Base-by-base conservation (phyloP, 2,888 invertebrate genomes). In the Maniola hyperantus region DNA sequence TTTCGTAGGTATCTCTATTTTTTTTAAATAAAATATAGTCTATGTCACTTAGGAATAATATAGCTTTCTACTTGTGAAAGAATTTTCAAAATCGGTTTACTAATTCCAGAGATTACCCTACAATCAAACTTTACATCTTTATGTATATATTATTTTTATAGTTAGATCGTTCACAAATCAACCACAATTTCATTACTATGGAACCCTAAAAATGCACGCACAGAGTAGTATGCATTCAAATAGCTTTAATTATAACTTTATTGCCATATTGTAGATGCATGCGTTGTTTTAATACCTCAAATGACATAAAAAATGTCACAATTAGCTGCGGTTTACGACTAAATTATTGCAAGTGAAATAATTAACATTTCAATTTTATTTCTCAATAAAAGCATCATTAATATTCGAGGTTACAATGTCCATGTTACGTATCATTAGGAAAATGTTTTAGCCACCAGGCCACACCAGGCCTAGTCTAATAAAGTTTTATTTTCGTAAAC, bases 221-320 rank as follows among this genome's bases (percentile, higher is more conserved):
- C 8, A 39, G 15, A 48, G 18, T 18, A 15, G 15, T 18, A 18
- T 7, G 20, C 13, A 26, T 59, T 33, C 46, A 20, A 51, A 51
- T 48, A 60, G 36, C 59, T 55, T 66, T 64, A 62, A 69, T 69
- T 69, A 69, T 66, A 62, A 50, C 61, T 69, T 69, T 69, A 69
- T 58, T 65, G 57, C 60, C n/a, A 8, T 57, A 39, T 51, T 46
- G 54, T 60, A 55, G 57, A 58, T 53, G 48, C 51, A 42, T 62
- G 46, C 64, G 34, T 62, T 50, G 34, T 42, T 65, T 67, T 65
- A 65, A 54, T 63, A 46, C 44, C 44, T 34, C 11, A 59, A 54
- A 61, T 61, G 62, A 39, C 53, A 67, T 69, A 59, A 67, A 69
- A 69, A 57, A 61, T 66, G 67, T 67, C 57, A 55, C 67, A 64